A percentile compares a stretch with the other conserved stretches of the same genome.
These are phyloP conservation scores for Megathymus violae DNA, from an alignment of 1,140 invertebrate genomes.

Conservation along the genomic window DNA sequence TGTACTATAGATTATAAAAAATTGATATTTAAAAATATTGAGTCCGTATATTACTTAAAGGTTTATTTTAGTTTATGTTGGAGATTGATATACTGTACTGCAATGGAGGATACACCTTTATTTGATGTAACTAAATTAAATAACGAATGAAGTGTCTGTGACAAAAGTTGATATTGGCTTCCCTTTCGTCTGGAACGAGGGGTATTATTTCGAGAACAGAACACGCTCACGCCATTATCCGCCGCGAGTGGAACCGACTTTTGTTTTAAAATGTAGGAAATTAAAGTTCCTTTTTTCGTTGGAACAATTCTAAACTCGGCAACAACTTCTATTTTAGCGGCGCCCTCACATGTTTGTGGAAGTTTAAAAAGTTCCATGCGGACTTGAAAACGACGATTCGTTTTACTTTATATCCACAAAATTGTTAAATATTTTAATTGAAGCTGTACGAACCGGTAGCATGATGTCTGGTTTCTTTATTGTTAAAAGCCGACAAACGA, in stretches of 20 bases:
- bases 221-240: constrained; percentile 72
- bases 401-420: constrained; percentile 62
- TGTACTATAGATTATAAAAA: too few relatives aligned
- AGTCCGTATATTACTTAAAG: too few relatives aligned
- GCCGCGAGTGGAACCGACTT: constrained; percentile 52
- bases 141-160: too few relatives aligned
- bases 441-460: too few relatives aligned
- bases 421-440: constrained; percentile 73
- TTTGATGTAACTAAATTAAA: too few relatives aligned
- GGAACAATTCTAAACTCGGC: constrained; percentile 75
- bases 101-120: too few relatives aligned
- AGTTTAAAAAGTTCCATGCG: constrained; percentile 72
- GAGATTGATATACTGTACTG: too few relatives aligned
- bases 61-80: too few relatives aligned
- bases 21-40: too few relatives aligned
- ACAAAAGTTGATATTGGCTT: constrained; percentile 12
- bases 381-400: constrained; percentile 67
- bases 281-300: constrained; percentile 79
- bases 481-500: too few relatives aligned
- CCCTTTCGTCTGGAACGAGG: constrained; percentile 6
- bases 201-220: constrained; percentile 33
- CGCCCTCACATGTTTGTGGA: constrained; percentile 75
- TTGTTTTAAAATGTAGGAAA: constrained; percentile 79
- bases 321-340: constrained; percentile 78
- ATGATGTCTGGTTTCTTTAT: too few relatives aligned